Conservation (phyloP, 2,888 invertebrate species). For the Drosophila testacea region DNA sequence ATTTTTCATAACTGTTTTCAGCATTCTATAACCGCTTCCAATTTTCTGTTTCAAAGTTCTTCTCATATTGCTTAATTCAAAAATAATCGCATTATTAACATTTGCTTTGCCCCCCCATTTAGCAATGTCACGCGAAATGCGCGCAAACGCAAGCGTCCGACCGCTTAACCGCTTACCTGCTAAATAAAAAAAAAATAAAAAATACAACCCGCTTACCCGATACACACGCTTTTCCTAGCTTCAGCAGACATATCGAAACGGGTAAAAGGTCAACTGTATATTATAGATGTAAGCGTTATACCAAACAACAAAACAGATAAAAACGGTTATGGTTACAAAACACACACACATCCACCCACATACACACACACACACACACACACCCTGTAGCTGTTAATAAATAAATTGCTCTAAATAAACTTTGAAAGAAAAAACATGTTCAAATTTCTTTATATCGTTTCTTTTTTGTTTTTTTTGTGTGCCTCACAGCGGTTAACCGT, state of each 20-base stretch:
- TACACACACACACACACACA: slow-evolving; percentile 1
- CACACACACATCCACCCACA: slow-evolving; percentile 14
- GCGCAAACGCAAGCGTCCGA: slow-evolving; percentile 60
- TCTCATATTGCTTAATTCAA: slow-evolving; percentile 8
- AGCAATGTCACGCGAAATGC: slow-evolving; percentile 78
- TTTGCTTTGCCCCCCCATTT: slow-evolving; percentile 63
- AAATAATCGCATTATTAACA: slow-evolving; percentile 44
- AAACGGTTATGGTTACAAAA: slow-evolving; percentile 58
- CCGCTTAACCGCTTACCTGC: slow-evolving; percentile 68
- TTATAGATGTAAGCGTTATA: slow-evolving; percentile 35
- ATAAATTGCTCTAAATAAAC: slow-evolving; percentile 64
- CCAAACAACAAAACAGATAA: slow-evolving; percentile 7
- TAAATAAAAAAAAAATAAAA: slow-evolving; percentile 21
- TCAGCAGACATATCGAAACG: slow-evolving; percentile 45
- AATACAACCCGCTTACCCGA: slow-evolving; percentile 43
- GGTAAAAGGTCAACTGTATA: slow-evolving; percentile 54
- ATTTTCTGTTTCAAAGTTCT: not conserved
- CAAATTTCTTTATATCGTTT: slow-evolving; percentile 13
- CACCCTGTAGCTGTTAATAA: slow-evolving; percentile 64
- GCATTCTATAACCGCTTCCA: slow-evolving; percentile 14
- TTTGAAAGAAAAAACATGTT: slow-evolving; percentile 19
- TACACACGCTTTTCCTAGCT: slow-evolving; percentile 40
- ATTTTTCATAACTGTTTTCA: not conserved
- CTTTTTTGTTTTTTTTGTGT: slow-evolving; percentile 7
- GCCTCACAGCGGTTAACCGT: slow-evolving; percentile 40